Evolutionary conservation across 2,888 invertebrate species (phyloP).

Genomic region (Cephus sareptanus): DNA sequence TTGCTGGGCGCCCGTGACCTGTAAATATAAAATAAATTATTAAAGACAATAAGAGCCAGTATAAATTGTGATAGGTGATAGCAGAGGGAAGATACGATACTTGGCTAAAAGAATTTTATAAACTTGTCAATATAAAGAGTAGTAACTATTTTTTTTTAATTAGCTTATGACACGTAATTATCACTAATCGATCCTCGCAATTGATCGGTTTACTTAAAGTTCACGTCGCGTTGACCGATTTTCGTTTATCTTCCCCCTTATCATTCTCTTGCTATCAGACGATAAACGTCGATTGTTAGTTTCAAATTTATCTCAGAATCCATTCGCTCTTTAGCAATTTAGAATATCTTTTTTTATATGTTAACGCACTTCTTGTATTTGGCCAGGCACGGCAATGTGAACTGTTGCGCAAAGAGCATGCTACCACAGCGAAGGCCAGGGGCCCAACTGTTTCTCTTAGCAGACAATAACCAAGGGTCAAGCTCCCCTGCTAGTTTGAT

Average conservation of each 20-base stretch:
- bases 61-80: neutral
- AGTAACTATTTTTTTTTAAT: neutral
- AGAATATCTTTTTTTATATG: neutral
- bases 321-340: neutral
- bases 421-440: conserved; percentile 40
- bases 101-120: neutral
- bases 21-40: conserved; percentile 23
- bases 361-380: conserved; percentile 60
- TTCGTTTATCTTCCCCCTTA: neutral
- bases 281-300: neutral
- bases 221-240: neutral
- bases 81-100: neutral
- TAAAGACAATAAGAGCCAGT: neutral
- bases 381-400: conserved; percentile 59
- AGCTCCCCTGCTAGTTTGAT: conserved; percentile 47
- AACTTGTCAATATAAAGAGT: neutral
- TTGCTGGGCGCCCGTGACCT: conserved; percentile 87
- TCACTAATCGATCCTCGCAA: neutral
- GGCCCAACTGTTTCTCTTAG: conserved; percentile 44
- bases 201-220: neutral
- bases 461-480: conserved; percentile 63
- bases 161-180: neutral
- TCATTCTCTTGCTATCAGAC: neutral
- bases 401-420: conserved; percentile 62
- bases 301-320: neutral